Percentiles rank a stretch among this genome's conserved stretches.
These are phyloP conservation scores for Chloromyia formosa DNA, from an alignment of 2,888 invertebrate genomes.

Conservation along the genomic window DNA sequence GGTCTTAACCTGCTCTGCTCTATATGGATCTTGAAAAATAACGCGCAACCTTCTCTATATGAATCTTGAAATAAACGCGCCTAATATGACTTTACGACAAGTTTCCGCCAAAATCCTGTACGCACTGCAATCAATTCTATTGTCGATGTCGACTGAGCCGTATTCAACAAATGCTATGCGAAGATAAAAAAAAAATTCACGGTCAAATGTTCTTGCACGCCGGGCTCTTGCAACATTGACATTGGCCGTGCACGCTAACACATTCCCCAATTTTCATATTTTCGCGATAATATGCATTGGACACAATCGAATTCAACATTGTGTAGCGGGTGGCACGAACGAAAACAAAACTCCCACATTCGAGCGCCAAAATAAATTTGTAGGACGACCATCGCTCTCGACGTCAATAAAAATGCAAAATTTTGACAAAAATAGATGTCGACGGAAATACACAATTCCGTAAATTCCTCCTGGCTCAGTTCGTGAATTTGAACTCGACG, in stretches of 20 bases:
- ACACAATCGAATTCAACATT: no score
- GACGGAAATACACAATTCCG: neutral
- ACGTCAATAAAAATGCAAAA: neutral
- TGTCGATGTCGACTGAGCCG: no score
- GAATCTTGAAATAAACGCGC: no score
- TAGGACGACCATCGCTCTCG: neutral
- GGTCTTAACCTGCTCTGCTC: no score
- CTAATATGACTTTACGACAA: no score
- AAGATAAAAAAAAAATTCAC: neutral
- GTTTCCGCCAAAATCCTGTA: no score
- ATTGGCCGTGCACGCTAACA: neutral
- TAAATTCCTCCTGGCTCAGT: no score
- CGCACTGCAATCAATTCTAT: no score
- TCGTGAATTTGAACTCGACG: no score
- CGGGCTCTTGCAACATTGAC: neutral
- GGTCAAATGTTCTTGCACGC: neutral
- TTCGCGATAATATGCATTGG: neutral
- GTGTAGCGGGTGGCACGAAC: neutral
- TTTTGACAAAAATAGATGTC: neutral
- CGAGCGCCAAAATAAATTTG: constrained; percentile 19
- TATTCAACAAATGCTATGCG: neutral
- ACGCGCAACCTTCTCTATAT: no score
- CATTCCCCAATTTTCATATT: neutral
- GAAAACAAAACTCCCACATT: constrained; percentile 16
- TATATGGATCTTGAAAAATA: no score